Evolutionary conservation across 1,140 invertebrate species (phyloP).

Genomic region (Habropoda laboriosa): DNA sequence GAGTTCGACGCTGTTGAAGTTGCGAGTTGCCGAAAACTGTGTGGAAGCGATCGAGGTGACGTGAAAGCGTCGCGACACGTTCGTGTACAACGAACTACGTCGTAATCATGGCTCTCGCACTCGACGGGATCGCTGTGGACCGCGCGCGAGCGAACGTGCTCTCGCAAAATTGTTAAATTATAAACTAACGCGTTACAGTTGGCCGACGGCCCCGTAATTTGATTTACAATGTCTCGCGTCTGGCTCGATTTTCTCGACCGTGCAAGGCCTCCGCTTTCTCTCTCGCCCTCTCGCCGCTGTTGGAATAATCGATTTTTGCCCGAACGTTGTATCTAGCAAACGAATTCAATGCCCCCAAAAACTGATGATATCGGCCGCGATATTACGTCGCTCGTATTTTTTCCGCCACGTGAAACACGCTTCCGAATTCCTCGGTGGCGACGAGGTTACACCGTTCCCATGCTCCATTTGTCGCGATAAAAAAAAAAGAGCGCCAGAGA

Average conservation of each 20-base stretch:
- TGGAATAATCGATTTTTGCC: no score
- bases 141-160: background rate
- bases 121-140: background rate
- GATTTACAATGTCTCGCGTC: slow-evolving; percentile 8
- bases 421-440: background rate
- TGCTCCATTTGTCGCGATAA: slow-evolving; percentile 1
- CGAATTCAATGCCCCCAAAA: background rate
- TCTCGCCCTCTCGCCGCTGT: no score
- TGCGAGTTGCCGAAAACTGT: slow-evolving; percentile 1
- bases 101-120: background rate
- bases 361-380: background rate
- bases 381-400: background rate
- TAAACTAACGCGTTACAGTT: slow-evolving; percentile 1
- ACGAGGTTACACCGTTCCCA: background rate
- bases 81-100: slow-evolving; percentile 1
- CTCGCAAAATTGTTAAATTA: slow-evolving; percentile 36
- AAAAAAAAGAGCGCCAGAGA: background rate
- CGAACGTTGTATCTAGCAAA: no score
- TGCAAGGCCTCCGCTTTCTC: background rate
- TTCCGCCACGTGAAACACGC: background rate
- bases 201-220: slow-evolving; percentile 15
- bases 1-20: background rate
- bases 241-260: slow-evolving; percentile 13
- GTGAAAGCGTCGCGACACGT: slow-evolving; percentile 9
- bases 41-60: background rate